Percentiles rank a stretch among this genome's conserved stretches.
Evolutionary conservation across 2,113 vertebrate species (phyloP).

Genomic region (Naja naja): DNA sequence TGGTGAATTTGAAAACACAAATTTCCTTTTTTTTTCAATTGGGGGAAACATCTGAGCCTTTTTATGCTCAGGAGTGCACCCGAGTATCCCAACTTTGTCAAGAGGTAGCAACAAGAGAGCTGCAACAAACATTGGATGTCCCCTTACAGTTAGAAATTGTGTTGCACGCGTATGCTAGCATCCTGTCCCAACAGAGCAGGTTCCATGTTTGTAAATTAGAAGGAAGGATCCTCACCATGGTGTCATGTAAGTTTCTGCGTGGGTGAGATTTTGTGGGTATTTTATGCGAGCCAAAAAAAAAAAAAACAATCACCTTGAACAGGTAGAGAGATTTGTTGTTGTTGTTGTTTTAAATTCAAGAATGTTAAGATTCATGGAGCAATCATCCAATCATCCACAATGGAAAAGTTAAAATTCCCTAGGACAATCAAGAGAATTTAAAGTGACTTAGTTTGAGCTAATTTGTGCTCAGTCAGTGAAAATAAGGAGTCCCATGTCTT

Average conservation of each 20-base stretch:
- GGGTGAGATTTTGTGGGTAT: background rate
- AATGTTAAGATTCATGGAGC: background rate
- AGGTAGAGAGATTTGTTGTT: background rate
- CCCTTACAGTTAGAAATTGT: background rate
- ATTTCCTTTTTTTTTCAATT: background rate
- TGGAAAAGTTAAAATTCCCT: background rate
- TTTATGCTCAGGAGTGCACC: background rate
- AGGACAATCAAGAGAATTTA: background rate
- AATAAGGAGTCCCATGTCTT: background rate
- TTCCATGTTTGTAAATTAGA: background rate
- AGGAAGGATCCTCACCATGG: background rate
- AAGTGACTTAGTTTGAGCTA: background rate
- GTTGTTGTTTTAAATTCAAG: background rate
- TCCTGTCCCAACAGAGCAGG: background rate
- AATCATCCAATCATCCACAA: background rate
- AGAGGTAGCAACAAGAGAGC: background rate
- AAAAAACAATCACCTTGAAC: background rate
- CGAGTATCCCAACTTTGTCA: background rate
- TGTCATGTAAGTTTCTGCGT: background rate
- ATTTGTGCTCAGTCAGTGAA: background rate
- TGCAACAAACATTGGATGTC: background rate
- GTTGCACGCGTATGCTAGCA: background rate
- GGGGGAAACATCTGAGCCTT: background rate
- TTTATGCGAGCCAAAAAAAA: background rate
- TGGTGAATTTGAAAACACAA: fast-evolving